Evolutionary conservation across 2,888 invertebrate genomes (phyloP).

Genomic region (Epinotia bilunana): DNA sequence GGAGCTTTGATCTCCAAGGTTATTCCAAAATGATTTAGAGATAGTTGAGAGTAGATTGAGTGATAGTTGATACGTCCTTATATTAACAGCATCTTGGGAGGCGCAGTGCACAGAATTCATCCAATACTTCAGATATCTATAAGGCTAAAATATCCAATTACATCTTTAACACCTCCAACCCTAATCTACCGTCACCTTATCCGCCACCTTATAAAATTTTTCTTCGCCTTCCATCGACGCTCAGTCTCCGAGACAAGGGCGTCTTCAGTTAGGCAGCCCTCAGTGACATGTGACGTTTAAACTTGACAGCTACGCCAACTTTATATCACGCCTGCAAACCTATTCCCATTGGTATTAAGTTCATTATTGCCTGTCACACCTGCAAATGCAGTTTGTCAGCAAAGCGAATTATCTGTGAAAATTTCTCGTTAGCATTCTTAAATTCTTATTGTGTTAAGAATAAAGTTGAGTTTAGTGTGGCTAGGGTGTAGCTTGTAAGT

Average conservation of each 20-base stretch:
- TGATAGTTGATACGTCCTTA: constrained; percentile 2
- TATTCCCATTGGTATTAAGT: constrained; percentile 50
- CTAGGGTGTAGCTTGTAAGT: constrained; percentile 47
- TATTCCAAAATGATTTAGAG: neutral
- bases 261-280: constrained; percentile 68
- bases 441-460: constrained; percentile 51
- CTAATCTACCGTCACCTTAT: constrained; percentile 46
- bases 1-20: neutral
- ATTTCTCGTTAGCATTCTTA: constrained; percentile 54
- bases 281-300: constrained; percentile 70
- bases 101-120: neutral
- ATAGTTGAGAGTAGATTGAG: constrained; percentile 1
- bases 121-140: neutral
- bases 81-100: constrained; percentile 9
- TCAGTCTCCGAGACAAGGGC: constrained; percentile 59
- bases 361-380: constrained; percentile 49
- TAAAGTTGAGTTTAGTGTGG: constrained; percentile 59
- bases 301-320: constrained; percentile 66
- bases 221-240: constrained; percentile 45
- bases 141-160: constrained; percentile 29
- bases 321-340: constrained; percentile 29
- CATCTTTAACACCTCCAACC: constrained; percentile 24
- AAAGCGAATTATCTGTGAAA: constrained; percentile 58
- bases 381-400: constrained; percentile 53
- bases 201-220: constrained; percentile 48